Conservation (phyloP, 2,888 invertebrate genomes). For the Sceliomorpha sp. region DNA sequence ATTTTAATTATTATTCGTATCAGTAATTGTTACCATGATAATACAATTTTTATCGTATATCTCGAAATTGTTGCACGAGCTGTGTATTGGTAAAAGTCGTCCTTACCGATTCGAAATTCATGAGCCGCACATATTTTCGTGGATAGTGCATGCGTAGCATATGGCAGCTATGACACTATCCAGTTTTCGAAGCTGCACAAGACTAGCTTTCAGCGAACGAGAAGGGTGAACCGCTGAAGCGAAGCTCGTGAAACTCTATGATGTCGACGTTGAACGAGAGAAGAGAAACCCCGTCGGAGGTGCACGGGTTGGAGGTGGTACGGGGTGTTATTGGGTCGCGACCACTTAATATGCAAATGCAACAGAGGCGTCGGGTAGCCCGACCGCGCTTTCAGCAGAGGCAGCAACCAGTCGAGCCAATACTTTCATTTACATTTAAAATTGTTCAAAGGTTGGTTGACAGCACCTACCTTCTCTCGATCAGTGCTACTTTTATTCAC, state of each 20-base stretch:
- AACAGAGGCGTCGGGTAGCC: conserved; percentile 63
- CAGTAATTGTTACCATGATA: no score
- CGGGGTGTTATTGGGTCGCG: conserved; percentile 77
- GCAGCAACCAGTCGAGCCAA: conserved; percentile 70
- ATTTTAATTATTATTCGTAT: no score
- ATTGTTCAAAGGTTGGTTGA: conserved; percentile 77
- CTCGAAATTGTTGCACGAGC: no score
- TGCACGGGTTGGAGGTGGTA: conserved; percentile 60
- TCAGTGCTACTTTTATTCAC: conserved; percentile 36
- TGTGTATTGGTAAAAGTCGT: conserved; percentile 20
- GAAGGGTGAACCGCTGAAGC: conserved; percentile 40
- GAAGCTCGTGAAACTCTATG: conserved; percentile 66
- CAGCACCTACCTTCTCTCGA: conserved; percentile 61
- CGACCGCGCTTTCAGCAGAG: conserved; percentile 61
- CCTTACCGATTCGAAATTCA: conserved; percentile 29
- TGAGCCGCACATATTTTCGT: conserved; percentile 21
- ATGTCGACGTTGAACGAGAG: conserved; percentile 33
- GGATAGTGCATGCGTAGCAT: neutral
- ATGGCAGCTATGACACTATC: conserved; percentile 24
- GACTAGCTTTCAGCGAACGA: conserved; percentile 29
- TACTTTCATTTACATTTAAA: conserved; percentile 80
- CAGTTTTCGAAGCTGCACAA: conserved; percentile 33
- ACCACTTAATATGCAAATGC: conserved; percentile 79
- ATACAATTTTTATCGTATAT: no score
- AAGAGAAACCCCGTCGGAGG: conserved; percentile 42